phyloP scores from a whole-genome alignment of 1,140 invertebrate species.

The Antheraea mylitta region DNA sequence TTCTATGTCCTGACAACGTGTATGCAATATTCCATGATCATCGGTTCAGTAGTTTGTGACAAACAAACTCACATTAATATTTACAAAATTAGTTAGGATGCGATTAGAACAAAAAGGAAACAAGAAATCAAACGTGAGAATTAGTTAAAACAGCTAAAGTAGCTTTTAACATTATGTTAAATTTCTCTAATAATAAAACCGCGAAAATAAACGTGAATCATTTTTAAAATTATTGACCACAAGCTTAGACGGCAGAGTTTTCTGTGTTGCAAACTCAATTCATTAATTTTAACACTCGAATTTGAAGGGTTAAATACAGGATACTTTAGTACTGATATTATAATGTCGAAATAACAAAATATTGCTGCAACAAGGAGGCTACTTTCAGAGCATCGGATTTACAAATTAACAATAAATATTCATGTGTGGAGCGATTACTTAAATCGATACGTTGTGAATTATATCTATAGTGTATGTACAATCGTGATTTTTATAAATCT shows the following conservation, averaged over 20 bases:
- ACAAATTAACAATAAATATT: constrained; percentile 72
- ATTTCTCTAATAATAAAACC: too few species aligned
- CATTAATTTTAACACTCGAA: constrained; percentile 34
- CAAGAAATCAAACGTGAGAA: too few species aligned
- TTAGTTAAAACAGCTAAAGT: too few species aligned
- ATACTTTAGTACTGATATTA: constrained; percentile 44
- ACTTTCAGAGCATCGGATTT: constrained; percentile 49
- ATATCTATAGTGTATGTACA: constrained; percentile 24
- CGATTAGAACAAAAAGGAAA: too few species aligned
- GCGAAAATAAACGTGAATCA: too few species aligned
- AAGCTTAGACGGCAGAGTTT: constrained; percentile 10
- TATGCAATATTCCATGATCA: too few species aligned
- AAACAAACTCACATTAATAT: too few species aligned
- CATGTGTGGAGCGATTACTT: constrained; percentile 38
- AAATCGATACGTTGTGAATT: constrained; percentile 30
- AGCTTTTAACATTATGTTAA: too few species aligned
- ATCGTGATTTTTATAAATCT: constrained; percentile 20
- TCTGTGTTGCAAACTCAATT: constrained; percentile 29
- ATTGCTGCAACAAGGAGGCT: constrained; percentile 49
- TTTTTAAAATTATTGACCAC: too few species aligned
- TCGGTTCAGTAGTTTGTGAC: too few species aligned
- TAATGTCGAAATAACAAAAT: constrained; percentile 51
- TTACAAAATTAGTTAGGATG: too few species aligned
- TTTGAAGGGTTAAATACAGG: constrained; percentile 28
- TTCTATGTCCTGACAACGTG: too few species aligned